Conservation (phyloP, 2,888 invertebrate species). For the Parnassius apollo region DNA sequence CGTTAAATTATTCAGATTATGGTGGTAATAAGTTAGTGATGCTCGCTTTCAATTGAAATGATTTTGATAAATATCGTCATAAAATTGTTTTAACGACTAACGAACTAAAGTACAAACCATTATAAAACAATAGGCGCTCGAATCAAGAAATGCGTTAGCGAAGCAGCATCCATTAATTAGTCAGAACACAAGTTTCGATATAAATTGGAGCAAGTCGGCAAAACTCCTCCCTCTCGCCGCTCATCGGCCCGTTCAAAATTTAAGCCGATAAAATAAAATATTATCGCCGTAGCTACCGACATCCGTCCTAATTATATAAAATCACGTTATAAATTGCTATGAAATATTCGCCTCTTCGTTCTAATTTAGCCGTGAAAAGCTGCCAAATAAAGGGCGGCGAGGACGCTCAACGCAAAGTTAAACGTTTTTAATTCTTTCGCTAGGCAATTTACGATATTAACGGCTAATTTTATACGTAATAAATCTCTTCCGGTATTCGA, state of each 20-base stretch:
- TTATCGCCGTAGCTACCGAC: conserved; percentile 60
- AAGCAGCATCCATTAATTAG: conserved; percentile 77
- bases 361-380: conserved; percentile 56
- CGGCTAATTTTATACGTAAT: conserved; percentile 58
- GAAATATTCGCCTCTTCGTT: conserved; percentile 59
- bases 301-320: conserved; percentile 69
- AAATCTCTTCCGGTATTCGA: conserved; percentile 49
- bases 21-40: conserved; percentile 13
- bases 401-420: conserved; percentile 55
- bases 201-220: conserved; percentile 67
- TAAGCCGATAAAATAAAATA: conserved; percentile 78
- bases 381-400: conserved; percentile 63
- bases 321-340: conserved; percentile 68
- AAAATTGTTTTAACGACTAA: conserved; percentile 27
- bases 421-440: conserved; percentile 61
- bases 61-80: conserved; percentile 25
- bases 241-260: conserved; percentile 68
- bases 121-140: conserved; percentile 63
- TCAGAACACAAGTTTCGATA: conserved; percentile 76
- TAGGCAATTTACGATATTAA: conserved; percentile 58
- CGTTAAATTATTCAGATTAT: conserved; percentile 9
- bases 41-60: conserved; percentile 9
- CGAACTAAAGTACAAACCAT: conserved; percentile 35
- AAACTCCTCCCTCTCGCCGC: conserved; percentile 54
- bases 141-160: conserved; percentile 64